These are phyloP conservation scores for Otis tarda DNA, from an alignment of 2,113 vertebrate species.

Conservation along the genomic window DNA sequence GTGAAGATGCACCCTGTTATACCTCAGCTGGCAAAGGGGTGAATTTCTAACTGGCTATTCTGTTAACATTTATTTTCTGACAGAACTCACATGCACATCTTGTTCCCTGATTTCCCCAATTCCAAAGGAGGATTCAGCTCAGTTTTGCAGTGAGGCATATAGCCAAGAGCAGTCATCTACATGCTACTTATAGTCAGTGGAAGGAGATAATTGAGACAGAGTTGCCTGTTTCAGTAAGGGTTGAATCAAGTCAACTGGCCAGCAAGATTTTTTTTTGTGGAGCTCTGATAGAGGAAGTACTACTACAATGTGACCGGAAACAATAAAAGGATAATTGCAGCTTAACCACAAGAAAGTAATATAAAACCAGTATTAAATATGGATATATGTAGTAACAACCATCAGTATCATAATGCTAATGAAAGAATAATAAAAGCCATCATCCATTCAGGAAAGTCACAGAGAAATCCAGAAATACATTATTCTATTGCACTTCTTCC, in stretches of 20 bases:
- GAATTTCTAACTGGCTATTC: neutral
- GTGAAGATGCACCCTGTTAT: neutral
- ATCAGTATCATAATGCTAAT: neutral
- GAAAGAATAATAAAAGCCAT: neutral
- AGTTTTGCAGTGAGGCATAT: neutral
- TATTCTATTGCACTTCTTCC: neutral
- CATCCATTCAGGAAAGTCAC: neutral
- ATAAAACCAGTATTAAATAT: neutral
- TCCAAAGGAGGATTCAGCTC: neutral
- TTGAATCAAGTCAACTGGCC: neutral
- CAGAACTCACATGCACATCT: neutral
- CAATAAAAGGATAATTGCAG: neutral
- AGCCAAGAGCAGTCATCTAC: neutral
- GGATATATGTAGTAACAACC: neutral
- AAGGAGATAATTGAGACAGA: neutral
- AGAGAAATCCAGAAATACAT: neutral
- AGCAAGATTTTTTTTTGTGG: neutral
- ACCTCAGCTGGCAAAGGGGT: neutral
- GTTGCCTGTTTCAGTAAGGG: neutral
- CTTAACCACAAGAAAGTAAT: neutral
- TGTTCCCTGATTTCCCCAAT: neutral
- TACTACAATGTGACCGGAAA: neutral
- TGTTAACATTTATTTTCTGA: neutral
- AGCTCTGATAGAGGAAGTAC: neutral
- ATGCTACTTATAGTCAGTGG: neutral